Percentiles rank a stretch among this genome's conserved stretches.
Conservation (phyloP, 2,797 vertebrate genomes). For the Percopsis omiscomaycus region DNA sequence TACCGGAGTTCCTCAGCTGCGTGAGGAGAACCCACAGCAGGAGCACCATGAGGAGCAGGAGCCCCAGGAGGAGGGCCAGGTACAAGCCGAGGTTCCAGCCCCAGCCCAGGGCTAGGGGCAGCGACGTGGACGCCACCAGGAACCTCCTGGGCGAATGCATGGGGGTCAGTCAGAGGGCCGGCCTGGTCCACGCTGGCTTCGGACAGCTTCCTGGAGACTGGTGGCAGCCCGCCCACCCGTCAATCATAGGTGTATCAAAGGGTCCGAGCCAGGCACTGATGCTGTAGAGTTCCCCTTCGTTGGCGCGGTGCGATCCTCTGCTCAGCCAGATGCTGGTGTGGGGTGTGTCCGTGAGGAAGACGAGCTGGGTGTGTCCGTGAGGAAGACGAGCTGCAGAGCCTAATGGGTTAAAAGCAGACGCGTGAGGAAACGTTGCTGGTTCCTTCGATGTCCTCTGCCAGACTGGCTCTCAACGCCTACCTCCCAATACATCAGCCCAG, state of each 20-base stretch:
- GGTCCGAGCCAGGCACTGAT: background rate
- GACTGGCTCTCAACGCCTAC: conserved; percentile 60
- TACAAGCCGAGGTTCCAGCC: conserved; percentile 88
- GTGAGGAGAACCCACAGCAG: conserved; percentile 87
- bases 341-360: background rate
- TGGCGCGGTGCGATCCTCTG: conserved; percentile 42
- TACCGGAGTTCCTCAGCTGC: conserved; percentile 87
- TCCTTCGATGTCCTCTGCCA: conserved; percentile 32
- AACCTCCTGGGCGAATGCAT: conserved; percentile 80
- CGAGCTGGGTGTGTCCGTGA: conserved; percentile 19
- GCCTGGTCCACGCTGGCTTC: conserved; percentile 13
- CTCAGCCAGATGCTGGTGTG: too few species aligned
- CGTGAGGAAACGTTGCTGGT: conserved; percentile 39
- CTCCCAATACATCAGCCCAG: conserved; percentile 58
- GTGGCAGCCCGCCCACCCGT: too few species aligned
- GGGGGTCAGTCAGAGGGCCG: conserved; percentile 28
- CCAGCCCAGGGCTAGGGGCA: conserved; percentile 83
- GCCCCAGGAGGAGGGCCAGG: conserved; percentile 81
- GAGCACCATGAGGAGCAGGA: conserved; percentile 82
- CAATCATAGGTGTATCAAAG: too few species aligned
- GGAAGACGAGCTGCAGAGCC: conserved; percentile 30
- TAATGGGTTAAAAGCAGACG: too few species aligned
- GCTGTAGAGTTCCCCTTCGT: conserved; percentile 39
- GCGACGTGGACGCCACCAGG: conserved; percentile 76
- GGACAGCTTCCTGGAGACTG: background rate